Percentiles rank a stretch among this genome's conserved stretches.
phyloP scores from a whole-genome alignment of 2,888 invertebrate genomes.

The Calliphora vomitoria region DNA sequence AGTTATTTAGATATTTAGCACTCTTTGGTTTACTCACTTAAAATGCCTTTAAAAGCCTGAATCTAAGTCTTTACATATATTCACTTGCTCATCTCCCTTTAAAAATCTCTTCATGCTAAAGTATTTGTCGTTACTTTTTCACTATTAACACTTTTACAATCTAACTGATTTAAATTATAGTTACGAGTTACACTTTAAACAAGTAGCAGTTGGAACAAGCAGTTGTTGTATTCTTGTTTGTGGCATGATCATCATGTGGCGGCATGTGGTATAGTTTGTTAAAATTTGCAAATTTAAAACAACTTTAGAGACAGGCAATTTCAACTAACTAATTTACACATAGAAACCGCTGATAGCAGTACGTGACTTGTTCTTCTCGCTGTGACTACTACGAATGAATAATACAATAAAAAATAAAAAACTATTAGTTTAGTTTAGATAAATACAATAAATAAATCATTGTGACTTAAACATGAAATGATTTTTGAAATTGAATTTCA shows the following conservation, averaged over 20 bases:
- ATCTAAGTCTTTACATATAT: no score
- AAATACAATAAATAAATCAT: constrained; percentile 8
- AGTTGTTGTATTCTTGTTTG: constrained; percentile 8
- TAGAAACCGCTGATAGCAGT: neutral
- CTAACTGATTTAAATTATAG: no score
- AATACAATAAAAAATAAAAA: neutral
- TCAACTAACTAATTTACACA: constrained; percentile 36
- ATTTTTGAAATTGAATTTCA: constrained; percentile 7
- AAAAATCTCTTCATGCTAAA: neutral
- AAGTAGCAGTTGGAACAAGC: no score
- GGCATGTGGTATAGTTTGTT: neutral
- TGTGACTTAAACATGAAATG: constrained; percentile 11
- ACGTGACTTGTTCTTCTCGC: constrained; percentile 52
- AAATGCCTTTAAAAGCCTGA: no score
- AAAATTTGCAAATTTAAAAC: constrained; percentile 18
- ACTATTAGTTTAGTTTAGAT: neutral
- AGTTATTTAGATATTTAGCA: no score
- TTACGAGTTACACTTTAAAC: no score
- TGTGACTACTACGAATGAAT: neutral
- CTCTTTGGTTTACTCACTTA: no score
- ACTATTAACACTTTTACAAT: no score
- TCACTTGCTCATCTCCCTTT: neutral
- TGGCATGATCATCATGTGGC: constrained; percentile 1
- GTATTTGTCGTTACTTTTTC: neutral
- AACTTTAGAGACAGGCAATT: constrained; percentile 24